Evolutionary conservation across 2,888 invertebrate species (phyloP).

Genomic region (Pandemis corylana): DNA sequence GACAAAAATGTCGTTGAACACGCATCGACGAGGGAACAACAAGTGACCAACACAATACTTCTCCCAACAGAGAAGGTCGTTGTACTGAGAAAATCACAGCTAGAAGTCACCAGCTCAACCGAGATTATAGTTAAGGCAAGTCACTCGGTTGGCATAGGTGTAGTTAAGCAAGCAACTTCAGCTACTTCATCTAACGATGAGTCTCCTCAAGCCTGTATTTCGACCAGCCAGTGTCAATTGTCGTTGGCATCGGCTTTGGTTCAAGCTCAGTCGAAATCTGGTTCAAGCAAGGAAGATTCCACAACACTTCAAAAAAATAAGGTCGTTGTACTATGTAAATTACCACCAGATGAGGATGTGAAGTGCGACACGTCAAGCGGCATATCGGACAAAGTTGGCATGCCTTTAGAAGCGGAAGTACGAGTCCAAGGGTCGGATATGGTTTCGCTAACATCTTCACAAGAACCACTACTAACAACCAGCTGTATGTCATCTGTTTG

Average conservation of each 20-base stretch:
- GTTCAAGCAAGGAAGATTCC: neutral
- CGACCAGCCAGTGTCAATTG: neutral
- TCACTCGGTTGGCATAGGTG: conserved; percentile 4
- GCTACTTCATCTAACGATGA: neutral
- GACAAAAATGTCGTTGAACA: no score
- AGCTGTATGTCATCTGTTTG: neutral
- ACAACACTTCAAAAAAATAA: conserved; percentile 1
- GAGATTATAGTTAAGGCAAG: neutral
- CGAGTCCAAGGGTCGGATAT: neutral
- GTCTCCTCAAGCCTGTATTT: neutral
- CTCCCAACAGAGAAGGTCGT: no score
- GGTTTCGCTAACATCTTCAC: neutral
- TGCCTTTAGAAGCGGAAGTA: neutral
- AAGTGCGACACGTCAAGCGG: neutral
- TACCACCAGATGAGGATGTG: neutral
- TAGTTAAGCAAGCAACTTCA: neutral
- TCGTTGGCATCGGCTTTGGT: neutral
- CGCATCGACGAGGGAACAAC: no score
- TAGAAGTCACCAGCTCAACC: no score
- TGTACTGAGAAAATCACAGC: no score
- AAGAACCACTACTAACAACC: neutral
- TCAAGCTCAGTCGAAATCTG: conserved; percentile 1
- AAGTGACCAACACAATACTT: no score
- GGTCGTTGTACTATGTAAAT: conserved; percentile 3
- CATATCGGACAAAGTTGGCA: neutral